Evolutionary conservation across 2,797 vertebrate genomes (phyloP).

Genomic region (Coendou prehensilis): DNA sequence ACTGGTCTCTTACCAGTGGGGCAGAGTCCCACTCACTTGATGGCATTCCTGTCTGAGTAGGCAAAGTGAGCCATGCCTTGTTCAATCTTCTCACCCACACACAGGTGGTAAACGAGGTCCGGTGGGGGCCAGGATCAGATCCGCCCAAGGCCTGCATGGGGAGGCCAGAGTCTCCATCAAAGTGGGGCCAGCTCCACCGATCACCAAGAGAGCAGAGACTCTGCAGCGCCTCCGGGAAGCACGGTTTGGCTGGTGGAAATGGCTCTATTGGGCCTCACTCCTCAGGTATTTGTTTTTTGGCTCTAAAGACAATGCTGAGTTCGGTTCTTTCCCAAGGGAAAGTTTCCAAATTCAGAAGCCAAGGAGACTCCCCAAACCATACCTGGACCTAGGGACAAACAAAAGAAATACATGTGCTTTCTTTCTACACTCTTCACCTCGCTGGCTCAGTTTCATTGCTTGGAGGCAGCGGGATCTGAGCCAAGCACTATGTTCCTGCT

Average conservation of each 20-base stretch:
- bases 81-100: conserved; percentile 43
- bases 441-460: not conserved
- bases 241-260: not conserved
- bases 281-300: conserved; percentile 60
- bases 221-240: not conserved
- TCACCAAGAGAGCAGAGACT: conserved; percentile 24
- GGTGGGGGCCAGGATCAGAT: conserved; percentile 65
- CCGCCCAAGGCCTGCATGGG: not conserved
- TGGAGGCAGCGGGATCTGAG: not conserved
- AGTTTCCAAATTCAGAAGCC: conserved; percentile 59
- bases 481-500: not conserved
- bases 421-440: not conserved
- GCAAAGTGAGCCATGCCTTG: conserved; percentile 83
- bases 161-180: conserved; percentile 54
- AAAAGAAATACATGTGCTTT: conserved; percentile 16
- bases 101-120: conserved; percentile 62
- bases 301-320: conserved; percentile 66
- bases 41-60: conserved; percentile 50
- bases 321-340: conserved; percentile 48
- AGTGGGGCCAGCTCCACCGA: not conserved
- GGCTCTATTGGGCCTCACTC: conserved; percentile 49
- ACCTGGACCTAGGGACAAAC: conserved; percentile 29
- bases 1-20: conserved; percentile 1
- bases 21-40: not conserved
- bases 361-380: conserved; percentile 20